Evolutionary conservation across 2,888 invertebrate species (phyloP), one percentile per base, ranked within the genome.

Genomic region (Sinodicranocentrus sp.): DNA sequence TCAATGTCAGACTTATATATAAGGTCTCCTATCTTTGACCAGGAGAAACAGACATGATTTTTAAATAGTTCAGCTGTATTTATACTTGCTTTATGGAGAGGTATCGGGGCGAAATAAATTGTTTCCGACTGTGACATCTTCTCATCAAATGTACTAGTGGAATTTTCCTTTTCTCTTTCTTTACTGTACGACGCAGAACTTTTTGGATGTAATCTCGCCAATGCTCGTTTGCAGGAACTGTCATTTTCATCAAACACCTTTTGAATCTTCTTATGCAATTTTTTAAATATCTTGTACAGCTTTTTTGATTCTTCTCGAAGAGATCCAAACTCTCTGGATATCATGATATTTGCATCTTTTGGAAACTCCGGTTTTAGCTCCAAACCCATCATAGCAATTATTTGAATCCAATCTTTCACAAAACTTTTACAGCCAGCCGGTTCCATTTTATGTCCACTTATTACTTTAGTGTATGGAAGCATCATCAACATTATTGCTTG

Each of bases 401-500:
- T 61, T 19, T 78, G 59, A 23, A 85, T 43, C 86, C 86, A 86
- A 2, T 87, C 82, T 43, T 82, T 26, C 2, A 79, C 75, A 44
- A 86, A 84, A 5, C 33, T 68, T n/a, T 76, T 48, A 48, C 70
- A 70, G n/a, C 63, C 57, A 0, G 28, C 17, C 5, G 73, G 57
- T 0, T 84, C 73, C 13, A 84, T n/a, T 26, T 82, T 71, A 44
- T 65, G 68, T 19, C 76, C 84, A 13, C 59, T 77, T 1, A 73
- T 75, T 13, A 84, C 80, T 43, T 84, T 85, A 21, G 86, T n/a
- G 54, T 86, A 82, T 1, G 87, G 87, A 5, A 87, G 70, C 23
- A 85, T 80, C 8, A 86, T 65, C 10, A 72, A 52, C 10, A 80
- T 48, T 3, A 44, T 59, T 0, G 72, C 17, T 57, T 86, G 86